These are phyloP conservation scores for Erethizon dorsatum DNA, from an alignment of 2,797 vertebrate species.

Conservation along the genomic window DNA sequence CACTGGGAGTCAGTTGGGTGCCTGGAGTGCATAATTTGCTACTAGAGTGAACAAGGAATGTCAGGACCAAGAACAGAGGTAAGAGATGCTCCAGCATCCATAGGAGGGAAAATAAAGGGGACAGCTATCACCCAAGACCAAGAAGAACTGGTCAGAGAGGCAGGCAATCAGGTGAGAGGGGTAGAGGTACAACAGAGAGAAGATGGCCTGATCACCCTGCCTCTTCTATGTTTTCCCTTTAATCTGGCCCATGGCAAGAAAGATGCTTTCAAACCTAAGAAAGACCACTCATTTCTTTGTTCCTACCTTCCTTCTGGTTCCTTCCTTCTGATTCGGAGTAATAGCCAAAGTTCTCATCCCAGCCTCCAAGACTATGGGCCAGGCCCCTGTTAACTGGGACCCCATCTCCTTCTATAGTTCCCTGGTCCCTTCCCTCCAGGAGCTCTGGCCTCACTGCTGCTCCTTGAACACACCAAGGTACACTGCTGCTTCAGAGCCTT, in stretches of 20 bases:
- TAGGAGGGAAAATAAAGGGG: not conserved
- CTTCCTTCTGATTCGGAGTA: not conserved
- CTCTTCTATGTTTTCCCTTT: not conserved
- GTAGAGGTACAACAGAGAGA: not conserved
- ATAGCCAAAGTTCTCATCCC: not conserved
- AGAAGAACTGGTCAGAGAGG: not conserved
- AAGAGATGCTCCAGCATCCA: fast-evolving
- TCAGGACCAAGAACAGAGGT: not conserved
- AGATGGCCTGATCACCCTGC: not conserved
- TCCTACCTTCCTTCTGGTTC: not conserved
- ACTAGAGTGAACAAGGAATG: too few species aligned
- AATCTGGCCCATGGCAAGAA: not conserved
- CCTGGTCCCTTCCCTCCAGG: not conserved
- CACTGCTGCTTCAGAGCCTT: not conserved
- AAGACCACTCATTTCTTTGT: not conserved
- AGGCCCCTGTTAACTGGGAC: not conserved
- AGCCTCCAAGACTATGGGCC: not conserved
- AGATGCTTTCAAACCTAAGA: not conserved
- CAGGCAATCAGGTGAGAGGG: not conserved
- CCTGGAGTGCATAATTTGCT: not conserved
- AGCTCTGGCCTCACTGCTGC: not conserved
- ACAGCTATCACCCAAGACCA: not conserved
- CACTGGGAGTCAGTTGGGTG: not conserved
- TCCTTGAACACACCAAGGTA: not conserved
- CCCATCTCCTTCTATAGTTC: not conserved